These are phyloP conservation scores for Smittia sp. DNA, from an alignment of 2,888 invertebrate species.

Conservation along the genomic window DNA sequence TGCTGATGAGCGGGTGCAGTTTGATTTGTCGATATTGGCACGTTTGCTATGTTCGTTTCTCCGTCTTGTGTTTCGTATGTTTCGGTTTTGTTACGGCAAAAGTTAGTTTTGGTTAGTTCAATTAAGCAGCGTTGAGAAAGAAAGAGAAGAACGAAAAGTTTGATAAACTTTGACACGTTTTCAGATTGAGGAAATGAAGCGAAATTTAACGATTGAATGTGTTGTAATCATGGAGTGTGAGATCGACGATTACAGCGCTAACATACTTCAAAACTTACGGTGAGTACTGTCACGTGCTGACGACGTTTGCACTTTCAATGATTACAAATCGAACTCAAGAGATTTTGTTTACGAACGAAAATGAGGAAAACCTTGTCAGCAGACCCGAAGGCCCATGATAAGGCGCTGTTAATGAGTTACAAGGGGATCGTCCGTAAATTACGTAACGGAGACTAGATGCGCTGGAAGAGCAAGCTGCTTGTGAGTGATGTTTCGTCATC, in stretches of 20 bases:
- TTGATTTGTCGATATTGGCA: constrained; percentile 47
- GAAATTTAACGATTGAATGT: neutral
- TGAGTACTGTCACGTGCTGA: neutral
- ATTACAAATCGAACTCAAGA: neutral
- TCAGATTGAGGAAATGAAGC: constrained; percentile 12
- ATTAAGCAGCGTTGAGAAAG: constrained; percentile 32
- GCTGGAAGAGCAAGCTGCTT: neutral
- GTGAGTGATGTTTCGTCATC: neutral
- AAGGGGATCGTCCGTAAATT: no score
- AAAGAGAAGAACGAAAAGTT: constrained; percentile 10
- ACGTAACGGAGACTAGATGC: no score
- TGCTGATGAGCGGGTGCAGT: constrained; percentile 16
- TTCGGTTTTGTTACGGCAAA: neutral
- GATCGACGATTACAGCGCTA: neutral
- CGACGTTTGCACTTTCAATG: constrained; percentile 11
- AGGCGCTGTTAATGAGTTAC: no score
- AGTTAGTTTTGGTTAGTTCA: constrained; percentile 10
- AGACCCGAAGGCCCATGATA: no score
- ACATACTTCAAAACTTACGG: neutral
- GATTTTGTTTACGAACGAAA: neutral
- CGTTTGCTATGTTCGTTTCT: constrained; percentile 48
- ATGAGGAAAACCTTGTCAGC: no score
- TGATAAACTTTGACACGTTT: neutral
- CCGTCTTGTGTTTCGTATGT: constrained; percentile 43
- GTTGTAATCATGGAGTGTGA: neutral